A percentile compares a stretch with the other conserved stretches of the same genome.
Evolutionary conservation across 2,113 vertebrate species (phyloP).

Genomic region (Urocolius indicus): DNA sequence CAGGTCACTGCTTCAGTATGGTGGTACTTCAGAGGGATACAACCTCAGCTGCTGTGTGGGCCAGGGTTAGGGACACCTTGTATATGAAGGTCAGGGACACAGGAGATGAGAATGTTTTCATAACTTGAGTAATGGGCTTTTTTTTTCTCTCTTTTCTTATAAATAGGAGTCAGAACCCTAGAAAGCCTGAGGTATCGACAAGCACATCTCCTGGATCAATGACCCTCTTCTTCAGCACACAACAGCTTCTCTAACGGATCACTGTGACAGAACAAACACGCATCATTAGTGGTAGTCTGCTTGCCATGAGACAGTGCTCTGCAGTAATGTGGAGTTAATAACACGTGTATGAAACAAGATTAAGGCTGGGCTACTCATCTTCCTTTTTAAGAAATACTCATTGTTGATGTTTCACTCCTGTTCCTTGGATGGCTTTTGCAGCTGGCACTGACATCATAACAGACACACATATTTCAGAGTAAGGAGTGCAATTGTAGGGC

Average conservation of each 20-base stretch:
- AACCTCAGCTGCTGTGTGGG: background rate
- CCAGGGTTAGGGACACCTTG: background rate
- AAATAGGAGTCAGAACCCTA: slow-evolving; percentile 67
- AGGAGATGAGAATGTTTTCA: background rate
- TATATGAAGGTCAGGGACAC: background rate
- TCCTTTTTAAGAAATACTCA: slow-evolving; percentile 39
- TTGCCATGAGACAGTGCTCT: slow-evolving; percentile 64
- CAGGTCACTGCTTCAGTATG: background rate
- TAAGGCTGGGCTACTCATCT: slow-evolving; percentile 30
- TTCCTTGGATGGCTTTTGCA: background rate
- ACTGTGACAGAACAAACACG: slow-evolving; percentile 73
- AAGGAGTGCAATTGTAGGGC: background rate
- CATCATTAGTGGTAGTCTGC: slow-evolving; percentile 66
- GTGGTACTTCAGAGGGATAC: background rate
- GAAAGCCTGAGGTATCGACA: slow-evolving; percentile 24
- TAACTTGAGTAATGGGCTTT: background rate
- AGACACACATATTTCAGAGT: background rate
- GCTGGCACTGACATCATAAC: background rate
- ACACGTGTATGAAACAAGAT: background rate
- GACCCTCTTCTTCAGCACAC: slow-evolving; percentile 58
- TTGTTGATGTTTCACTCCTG: slow-evolving; percentile 2
- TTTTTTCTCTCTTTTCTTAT: background rate
- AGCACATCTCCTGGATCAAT: slow-evolving; percentile 57
- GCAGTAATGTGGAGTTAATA: slow-evolving; percentile 18
- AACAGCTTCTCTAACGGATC: slow-evolving; percentile 72